Evolutionary conservation across 2,888 invertebrate species (phyloP), one percentile per base, ranked within the genome.

Genomic region (Orthosia gracilis): DNA sequence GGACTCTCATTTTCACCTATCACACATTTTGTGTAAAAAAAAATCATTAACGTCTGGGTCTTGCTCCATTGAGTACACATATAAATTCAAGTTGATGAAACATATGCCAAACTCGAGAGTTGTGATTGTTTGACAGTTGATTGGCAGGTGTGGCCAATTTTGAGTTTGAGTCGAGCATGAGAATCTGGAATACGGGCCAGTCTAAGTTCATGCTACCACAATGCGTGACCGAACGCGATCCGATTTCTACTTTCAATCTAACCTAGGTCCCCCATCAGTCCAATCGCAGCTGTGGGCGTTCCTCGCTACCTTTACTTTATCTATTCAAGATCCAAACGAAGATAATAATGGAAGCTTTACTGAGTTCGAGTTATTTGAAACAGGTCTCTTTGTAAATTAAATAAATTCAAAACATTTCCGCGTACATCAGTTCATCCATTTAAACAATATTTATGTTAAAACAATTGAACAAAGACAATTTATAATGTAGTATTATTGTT

Each of bases 371-470:
- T 7, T 49, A 21, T 47, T 68, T 9, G 13, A 31, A 69, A 49
- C n/a, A 49, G 78, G 45, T 13, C 21, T 15, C 12, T 57, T 50
- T 49, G 12, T 17, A 45, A 69, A 49, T 49, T 49, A 62, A 62
- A 62, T 23, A 50, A 62, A 59, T 59, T 49, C 21, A 50, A 70
- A 67, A 59, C n/a, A 40, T 76, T 67, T 67, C 55, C 31, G 4
- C 13, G 7, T 50, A 66, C 21, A 54, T 68, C 55, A n/a, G 55
- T 77, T 65, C n/a, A 31, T 52, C 5, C 52, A 45, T 9, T 66
- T 67, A 21, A 61, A 65, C 52, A 80, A 75, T 69, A 61, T 80
- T 78, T 73, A 73, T 61, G 61, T 68, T 40, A n/a, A 52, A 65
- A 65, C 55, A 65, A 50, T 62, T 55, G 52, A 57, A 81, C 65